Evolutionary conservation across 30 jellyfish, hydroid and myxozoan genomes (phyloP).

Genomic region (Cassiopea xamachana): DNA sequence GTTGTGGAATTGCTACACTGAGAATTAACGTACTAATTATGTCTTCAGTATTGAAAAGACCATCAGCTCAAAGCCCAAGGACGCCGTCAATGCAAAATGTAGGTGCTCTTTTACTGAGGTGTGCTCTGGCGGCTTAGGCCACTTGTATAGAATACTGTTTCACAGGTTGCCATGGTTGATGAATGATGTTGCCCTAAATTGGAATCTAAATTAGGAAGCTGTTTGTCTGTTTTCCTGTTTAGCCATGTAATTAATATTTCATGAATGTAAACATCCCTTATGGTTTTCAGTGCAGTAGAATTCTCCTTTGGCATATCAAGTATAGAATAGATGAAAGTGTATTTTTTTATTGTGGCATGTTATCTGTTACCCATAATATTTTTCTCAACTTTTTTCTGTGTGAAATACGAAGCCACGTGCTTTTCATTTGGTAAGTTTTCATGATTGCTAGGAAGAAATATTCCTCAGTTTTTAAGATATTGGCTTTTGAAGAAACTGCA

Average conservation of each 20-base stretch:
- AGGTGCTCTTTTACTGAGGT: not conserved
- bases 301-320: no score
- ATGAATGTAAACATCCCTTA: not conserved
- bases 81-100: constrained; percentile 5
- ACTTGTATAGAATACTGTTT: not conserved
- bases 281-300: no score
- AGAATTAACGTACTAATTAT: not conserved
- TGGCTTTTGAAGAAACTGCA: no score
- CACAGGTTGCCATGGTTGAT: not conserved
- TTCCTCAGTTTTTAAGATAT: no score
- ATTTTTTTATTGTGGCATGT: no score
- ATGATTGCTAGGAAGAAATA: no score
- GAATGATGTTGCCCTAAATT: not conserved
- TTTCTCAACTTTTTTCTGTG: no score
- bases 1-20: not conserved
- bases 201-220: no score
- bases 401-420: no score
- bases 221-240: not conserved
- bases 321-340: no score
- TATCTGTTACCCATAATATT: no score
- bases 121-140: not conserved
- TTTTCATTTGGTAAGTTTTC: no score
- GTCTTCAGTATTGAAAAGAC: constrained; percentile 1
- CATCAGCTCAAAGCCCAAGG: constrained; percentile 1
- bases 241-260: not conserved